Evolutionary conservation across 2,888 invertebrate genomes (phyloP).

Genomic region (Callyntrura sp.): DNA sequence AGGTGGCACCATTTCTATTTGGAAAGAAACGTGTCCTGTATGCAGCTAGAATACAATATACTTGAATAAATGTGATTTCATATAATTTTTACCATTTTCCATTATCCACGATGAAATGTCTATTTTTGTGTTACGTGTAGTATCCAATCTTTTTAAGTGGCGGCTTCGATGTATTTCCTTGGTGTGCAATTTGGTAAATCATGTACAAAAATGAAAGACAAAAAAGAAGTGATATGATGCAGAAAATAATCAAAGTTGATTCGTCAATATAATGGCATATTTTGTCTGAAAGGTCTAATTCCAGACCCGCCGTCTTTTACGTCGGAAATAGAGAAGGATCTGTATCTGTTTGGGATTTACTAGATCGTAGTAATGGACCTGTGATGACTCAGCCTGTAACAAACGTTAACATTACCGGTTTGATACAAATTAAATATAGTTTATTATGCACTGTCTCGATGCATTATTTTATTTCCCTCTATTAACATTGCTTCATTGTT

Average conservation of each 20-base stretch:
- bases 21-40: constrained; percentile 77
- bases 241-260: too few species aligned
- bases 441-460: neutral
- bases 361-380: constrained; percentile 90
- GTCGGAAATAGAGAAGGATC: constrained; percentile 91
- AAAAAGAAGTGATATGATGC: too few species aligned
- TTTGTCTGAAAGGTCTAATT: constrained; percentile 89
- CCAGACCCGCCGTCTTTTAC: constrained; percentile 90
- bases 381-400: constrained; percentile 89
- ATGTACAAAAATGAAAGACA: too few species aligned
- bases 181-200: constrained; percentile 80
- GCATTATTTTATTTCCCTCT: too few species aligned
- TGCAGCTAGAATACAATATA: neutral
- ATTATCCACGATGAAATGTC: too few species aligned
- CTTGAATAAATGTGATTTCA: too few species aligned
- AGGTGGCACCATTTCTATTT: constrained; percentile 87
- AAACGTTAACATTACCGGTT: constrained; percentile 89
- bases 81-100: too few species aligned
- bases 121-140: constrained; percentile 68
- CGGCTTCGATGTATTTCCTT: constrained; percentile 78
- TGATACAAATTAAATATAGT: constrained; percentile 84
- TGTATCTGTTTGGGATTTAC: constrained; percentile 93
- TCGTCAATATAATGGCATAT: too few species aligned
- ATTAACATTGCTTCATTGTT: neutral
- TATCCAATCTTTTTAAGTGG: constrained; percentile 79